A percentile compares a stretch with the other conserved stretches of the same genome.
phyloP scores from a whole-genome alignment of 1,140 invertebrate species.

The Planococcus citri region DNA sequence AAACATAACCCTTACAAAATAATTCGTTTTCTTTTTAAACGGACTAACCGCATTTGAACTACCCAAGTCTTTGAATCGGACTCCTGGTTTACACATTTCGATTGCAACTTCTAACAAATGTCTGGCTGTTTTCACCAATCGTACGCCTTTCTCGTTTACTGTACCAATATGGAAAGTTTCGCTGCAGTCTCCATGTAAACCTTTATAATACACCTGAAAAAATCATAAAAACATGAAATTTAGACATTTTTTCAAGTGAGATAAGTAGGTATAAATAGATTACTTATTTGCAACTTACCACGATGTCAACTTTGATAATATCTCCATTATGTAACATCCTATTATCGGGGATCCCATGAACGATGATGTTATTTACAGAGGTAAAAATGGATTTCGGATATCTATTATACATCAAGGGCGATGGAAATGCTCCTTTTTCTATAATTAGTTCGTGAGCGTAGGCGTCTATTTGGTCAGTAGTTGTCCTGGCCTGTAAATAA shows the following conservation, averaged over 20 bases:
- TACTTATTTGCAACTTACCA: too few relatives aligned
- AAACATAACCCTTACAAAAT: too few relatives aligned
- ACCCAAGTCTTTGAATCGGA: conserved; percentile 63
- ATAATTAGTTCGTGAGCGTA: conserved; percentile 58
- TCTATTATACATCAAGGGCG: conserved; percentile 68
- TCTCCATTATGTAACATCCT: conserved; percentile 68
- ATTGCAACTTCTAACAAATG: conserved; percentile 62
- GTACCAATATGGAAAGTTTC: conserved; percentile 71
- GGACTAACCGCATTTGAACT: too few relatives aligned
- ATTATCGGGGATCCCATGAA: conserved; percentile 88
- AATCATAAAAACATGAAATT: too few relatives aligned
- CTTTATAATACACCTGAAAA: conserved; percentile 62
- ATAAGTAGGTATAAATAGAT: conserved; percentile 27
- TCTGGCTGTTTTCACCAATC: conserved; percentile 55
- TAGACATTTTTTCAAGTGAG: too few relatives aligned
- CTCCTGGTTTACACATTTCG: conserved; percentile 58
- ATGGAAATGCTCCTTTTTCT: conserved; percentile 69
- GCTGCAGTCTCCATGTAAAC: conserved; percentile 87
- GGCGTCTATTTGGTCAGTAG: conserved; percentile 76
- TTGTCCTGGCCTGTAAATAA: conserved; percentile 62
- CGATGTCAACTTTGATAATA: conserved; percentile 84
- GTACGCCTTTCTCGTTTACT: conserved; percentile 54
- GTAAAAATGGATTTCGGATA: conserved; percentile 93
- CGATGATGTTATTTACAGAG: conserved; percentile 86
- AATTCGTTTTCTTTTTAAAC: too few relatives aligned